Base-by-base conservation (phyloP, 2,797 vertebrate genomes). In the Masticophis lateralis region DNA sequence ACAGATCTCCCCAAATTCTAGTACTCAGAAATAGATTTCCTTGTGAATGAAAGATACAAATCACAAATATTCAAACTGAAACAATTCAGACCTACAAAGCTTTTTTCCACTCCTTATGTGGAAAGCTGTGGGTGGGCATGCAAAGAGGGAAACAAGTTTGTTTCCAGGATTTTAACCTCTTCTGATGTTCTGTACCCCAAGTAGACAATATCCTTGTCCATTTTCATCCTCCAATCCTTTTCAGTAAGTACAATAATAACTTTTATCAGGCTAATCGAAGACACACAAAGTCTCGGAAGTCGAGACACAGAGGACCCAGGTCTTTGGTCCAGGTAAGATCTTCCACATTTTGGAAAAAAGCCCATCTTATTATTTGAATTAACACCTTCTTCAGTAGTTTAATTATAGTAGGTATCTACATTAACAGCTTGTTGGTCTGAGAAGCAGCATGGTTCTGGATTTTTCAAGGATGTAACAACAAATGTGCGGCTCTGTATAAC, bases 321-420 rank as follows among this genome's bases (percentile, higher is more conserved):
- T 94, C 94, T 93, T 94, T 95, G 87, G 27, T 57, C 61, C 86
- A 95, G 94, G 92, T 96, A 94, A 95, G 91, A 89, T 88, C 32
- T 90, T 90, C 8, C 57, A 57, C 87, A 57, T 86, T 6, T 14
- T 51, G 55, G 74, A 94, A 74, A 69, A 74, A 28, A 83, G 32
- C 43, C 66, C 83, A 18, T 12, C 11, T 22, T 83, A 63, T 59
- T 57, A 87, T 53, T 8, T 7, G 1, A 47, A 59, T 69, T 18
- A 20, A 37, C 22, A 57, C 13, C 32, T 16, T 37, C n/a, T 74
- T 37, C 69, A 74, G 69, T 74, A 37, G 69, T 18, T 74, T 74
- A 37, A 74, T 74, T 74, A 69, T 51, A 56, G 8, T 83, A 55
- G 83, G 22, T 43, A n/a, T 47, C 11, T 11, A 1, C 18, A 56